Base-by-base conservation (phyloP, 2,888 invertebrate genomes). In the Sisyra nigra region DNA sequence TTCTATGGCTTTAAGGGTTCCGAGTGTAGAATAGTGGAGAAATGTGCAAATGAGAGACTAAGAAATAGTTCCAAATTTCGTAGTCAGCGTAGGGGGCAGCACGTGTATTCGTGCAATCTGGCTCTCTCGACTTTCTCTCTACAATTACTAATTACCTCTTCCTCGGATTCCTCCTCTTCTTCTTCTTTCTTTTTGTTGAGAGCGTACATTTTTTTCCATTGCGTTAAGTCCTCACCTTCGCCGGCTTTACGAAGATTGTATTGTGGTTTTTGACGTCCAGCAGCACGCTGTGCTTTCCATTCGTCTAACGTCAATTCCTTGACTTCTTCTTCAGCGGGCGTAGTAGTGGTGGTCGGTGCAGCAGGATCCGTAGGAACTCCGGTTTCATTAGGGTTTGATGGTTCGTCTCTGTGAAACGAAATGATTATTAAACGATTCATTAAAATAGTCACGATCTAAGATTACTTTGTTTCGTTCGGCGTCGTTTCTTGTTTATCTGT, bases 181-280 rank as follows among this genome's bases (percentile, higher is more conserved):
- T 63, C 72, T 48, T 76, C 82, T 59, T 80, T 81, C 56, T 80
- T 81, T 58, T 72, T 76, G 61, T 80, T 80, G 46, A 88, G 69
- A 56, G 78, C 74, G 52, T 83, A 80, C 76, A 87, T 82, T 57
- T 84, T 88, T 66, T 91, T 92, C 92, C 92, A 93, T 66, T 91
- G 88, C 44, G 76, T 75, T 42, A 80, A 72, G 62, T 89, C 89
- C 57, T 88, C 91, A 35, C 93, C 94, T 65, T 94, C 93, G 19
- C 91, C 92, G 43, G 93, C 86, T 65, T 92, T 91, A 45, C 94
- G 80, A 56, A 92, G 66, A 62, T 94, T 93, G 63, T 80, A 94
- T 53, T 82, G 80, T 40, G 92, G 87, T 61, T 88, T 85, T 47
- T 75, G 74, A 52, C 89, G 79, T 56, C 75, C 73, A 43, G 74